Conservation (phyloP, 2,113 vertebrate genomes). For the Ranitomeya imitator region DNA sequence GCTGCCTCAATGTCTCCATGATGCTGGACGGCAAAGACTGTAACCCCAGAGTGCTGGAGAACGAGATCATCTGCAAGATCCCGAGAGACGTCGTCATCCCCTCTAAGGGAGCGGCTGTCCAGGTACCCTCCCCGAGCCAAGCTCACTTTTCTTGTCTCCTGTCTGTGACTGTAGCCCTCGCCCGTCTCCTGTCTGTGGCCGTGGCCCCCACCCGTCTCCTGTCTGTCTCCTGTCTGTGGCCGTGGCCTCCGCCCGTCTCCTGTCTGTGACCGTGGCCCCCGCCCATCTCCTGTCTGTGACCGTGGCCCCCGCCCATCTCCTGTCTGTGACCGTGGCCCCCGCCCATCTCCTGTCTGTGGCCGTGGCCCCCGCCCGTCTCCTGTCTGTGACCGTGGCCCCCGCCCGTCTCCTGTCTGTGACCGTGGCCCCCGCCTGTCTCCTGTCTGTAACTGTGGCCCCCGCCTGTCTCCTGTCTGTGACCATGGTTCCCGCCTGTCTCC, state of each 20-base stretch:
- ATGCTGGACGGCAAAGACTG: conserved; percentile 81
- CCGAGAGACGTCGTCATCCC: conserved; percentile 76
- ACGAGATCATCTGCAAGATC: conserved; percentile 85
- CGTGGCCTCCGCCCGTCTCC: not conserved
- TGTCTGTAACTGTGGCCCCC: not conserved
- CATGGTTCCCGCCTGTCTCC: not conserved
- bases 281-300: no score
- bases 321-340: no score
- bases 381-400: no score
- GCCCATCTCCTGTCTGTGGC: no score
- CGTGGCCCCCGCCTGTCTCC: not conserved
- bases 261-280: no score
- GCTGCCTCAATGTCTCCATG: conserved; percentile 87
- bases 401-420: not conserved
- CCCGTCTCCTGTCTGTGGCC: no score
- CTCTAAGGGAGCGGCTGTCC: conserved; percentile 70
- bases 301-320: no score
- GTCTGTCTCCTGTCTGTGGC: not conserved
- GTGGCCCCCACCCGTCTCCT: not conserved
- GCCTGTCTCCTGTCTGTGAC: not conserved
- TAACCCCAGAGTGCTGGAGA: conserved; percentile 81
- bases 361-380: no score
- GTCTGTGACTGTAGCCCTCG: not conserved
- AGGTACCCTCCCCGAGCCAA: conserved; percentile 70
- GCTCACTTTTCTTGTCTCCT: not conserved